phyloP scores from a whole-genome alignment of 37 sponge, comb jelly and placozoan species.

The Axinella damicornis region DNA sequence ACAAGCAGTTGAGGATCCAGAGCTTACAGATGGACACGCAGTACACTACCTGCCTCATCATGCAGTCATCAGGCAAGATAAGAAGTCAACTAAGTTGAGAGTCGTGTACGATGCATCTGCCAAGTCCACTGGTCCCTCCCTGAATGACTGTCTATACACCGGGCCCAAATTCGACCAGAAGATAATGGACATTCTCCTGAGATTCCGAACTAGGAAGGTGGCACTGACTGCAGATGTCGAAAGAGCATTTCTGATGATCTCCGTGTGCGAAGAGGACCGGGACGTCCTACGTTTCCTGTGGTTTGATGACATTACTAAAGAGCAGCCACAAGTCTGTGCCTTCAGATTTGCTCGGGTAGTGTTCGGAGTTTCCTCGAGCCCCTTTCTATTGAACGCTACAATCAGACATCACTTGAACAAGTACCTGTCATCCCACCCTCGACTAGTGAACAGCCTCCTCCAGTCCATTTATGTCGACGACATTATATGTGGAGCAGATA shows the following conservation, averaged over 20 bases:
- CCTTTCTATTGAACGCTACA: slow-evolving; percentile 28
- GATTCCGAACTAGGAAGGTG: not conserved
- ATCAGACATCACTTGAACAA: slow-evolving; percentile 28
- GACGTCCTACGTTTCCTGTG: slow-evolving; percentile 43
- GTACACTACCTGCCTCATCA: slow-evolving; percentile 50
- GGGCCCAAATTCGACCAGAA: slow-evolving; percentile 19
- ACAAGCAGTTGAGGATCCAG: slow-evolving; percentile 14
- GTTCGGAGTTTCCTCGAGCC: slow-evolving; percentile 42
- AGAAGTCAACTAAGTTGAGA: slow-evolving; percentile 1
- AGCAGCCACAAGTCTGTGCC: not conserved
- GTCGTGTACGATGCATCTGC: slow-evolving; percentile 39
- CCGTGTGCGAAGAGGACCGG: slow-evolving; percentile 9
- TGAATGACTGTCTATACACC: slow-evolving; percentile 27
- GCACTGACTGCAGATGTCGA: slow-evolving; percentile 30
- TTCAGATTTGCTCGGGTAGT: slow-evolving; percentile 28
- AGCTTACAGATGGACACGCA: not conserved
- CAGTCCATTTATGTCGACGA: slow-evolving; percentile 54
- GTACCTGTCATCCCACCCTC: slow-evolving; percentile 15
- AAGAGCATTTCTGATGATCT: slow-evolving; percentile 16
- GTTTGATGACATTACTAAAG: slow-evolving; percentile 17
- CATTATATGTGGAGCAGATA: slow-evolving; percentile 26
- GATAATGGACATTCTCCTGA: slow-evolving; percentile 38
- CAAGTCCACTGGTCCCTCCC: slow-evolving; percentile 1
- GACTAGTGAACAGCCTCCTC: not conserved
- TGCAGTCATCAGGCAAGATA: slow-evolving; percentile 19